Evolutionary conservation across 2,888 invertebrate species (phyloP), one percentile per base, ranked within the genome.

Genomic region (Thyatira batis): DNA sequence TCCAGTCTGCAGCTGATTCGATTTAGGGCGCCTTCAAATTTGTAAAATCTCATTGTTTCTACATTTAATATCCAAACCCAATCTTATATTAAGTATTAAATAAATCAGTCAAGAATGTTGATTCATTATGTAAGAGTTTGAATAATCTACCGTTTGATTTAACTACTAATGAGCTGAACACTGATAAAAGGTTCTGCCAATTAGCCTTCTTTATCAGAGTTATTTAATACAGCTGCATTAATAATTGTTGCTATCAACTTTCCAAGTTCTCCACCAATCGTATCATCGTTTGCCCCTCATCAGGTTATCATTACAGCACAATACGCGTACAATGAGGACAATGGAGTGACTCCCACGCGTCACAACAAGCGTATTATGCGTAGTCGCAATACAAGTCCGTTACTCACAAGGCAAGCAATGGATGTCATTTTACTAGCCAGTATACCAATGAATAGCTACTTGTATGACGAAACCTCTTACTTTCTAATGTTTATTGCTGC

Each of bases 401-500:
- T 80, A 84, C 76, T 74, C 75, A 71, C 63, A 69, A 77, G 74
- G 74, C 70, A 67, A 63, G 68, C 68, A 63, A 69, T 60, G 52
- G 64, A 71, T 74, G 78, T 73, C 75, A 67, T 63, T 67, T 70
- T 69, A 73, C 70, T 67, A 72, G 68, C 67, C 78, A 85, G 86
- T 83, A 86, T 82, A 68, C 72, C 76, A 76, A 81, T 82, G 83
- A 84, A 85, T 83, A 76, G 84, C 76, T 73, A 67, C 74, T 83
- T 72, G 69, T 74, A 76, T 85, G 84, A 83, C 77, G 83, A 85
- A 83, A 85, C 79, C 66, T 67, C 63, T 70, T 72, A 83, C 86
- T 87, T 88, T 89, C 87, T 87, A 88, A 85, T 84, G 81, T 78
- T 75, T 84, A 80, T 78, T 75, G 70, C 67, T 73, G 79, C 79